A percentile compares a stretch with the other conserved stretches of the same genome.
Conservation (phyloP, 2,113 vertebrate genomes). For the Orientallactaga bullata region DNA sequence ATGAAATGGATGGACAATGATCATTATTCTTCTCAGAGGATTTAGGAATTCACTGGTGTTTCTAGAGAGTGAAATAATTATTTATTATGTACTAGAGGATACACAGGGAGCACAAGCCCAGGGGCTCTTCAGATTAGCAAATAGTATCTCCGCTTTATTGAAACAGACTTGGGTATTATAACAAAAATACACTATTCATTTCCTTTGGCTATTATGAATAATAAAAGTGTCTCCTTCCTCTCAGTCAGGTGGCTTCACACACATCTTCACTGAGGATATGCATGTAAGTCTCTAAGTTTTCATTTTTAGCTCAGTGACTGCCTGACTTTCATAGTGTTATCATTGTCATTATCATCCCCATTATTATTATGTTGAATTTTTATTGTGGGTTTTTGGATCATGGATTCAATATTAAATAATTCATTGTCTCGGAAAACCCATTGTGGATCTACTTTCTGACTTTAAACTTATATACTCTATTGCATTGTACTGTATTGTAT, state of each 20-base stretch:
- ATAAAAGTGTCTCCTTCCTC: slow-evolving; percentile 84
- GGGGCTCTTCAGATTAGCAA: slow-evolving; percentile 70
- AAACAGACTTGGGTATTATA: slow-evolving; percentile 57
- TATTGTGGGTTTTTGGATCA: slow-evolving; percentile 58
- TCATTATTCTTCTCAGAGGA: not conserved
- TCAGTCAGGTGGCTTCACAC: slow-evolving; percentile 88
- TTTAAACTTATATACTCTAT: not conserved
- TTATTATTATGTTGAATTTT: slow-evolving; percentile 59
- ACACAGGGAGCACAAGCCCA: not conserved
- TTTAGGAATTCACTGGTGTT: slow-evolving; percentile 44
- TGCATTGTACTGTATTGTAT: not conserved
- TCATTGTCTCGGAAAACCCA: slow-evolving; percentile 72
- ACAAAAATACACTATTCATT: slow-evolving; percentile 75
- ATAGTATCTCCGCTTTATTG: slow-evolving; percentile 68
- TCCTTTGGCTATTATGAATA: slow-evolving; percentile 73
- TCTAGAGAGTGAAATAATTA: slow-evolving; percentile 53
- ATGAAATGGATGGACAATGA: not conserved
- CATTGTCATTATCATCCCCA: slow-evolving; percentile 4
- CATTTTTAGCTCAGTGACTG: slow-evolving; percentile 63
- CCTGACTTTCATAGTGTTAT: slow-evolving; percentile 4
- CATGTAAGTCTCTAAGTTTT: slow-evolving; percentile 81
- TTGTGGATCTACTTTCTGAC: slow-evolving; percentile 60
- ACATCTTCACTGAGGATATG: slow-evolving; percentile 90
- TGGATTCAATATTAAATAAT: slow-evolving; percentile 67
- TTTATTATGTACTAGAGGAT: slow-evolving; percentile 58